These are phyloP conservation scores for Augochlora pura DNA, from an alignment of 1,140 invertebrate genomes.

Conservation along the genomic window DNA sequence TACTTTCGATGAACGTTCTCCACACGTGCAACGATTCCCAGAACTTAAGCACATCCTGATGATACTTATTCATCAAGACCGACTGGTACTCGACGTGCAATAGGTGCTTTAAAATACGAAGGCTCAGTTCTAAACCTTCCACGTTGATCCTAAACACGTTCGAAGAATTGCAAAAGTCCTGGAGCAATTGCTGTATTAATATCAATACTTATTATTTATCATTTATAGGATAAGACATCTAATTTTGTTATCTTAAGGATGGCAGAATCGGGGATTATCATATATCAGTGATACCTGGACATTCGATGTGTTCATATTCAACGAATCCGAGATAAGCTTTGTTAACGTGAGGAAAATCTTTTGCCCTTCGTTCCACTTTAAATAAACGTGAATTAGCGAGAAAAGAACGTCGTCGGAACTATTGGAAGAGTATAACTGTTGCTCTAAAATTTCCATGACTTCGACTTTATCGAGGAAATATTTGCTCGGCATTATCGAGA, in stretches of 20 bases:
- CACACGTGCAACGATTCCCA: slow-evolving; percentile 46
- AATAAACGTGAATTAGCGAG: slow-evolving; percentile 50
- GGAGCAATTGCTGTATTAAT: background rate
- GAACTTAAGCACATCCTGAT: slow-evolving; percentile 48
- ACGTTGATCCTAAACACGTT: slow-evolving; percentile 8
- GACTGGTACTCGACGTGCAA: slow-evolving; percentile 43
- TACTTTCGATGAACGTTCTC: slow-evolving; percentile 45
- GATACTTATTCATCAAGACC: slow-evolving; percentile 47
- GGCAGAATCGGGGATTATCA: background rate
- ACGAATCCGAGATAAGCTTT: slow-evolving; percentile 20
- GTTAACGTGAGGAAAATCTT: slow-evolving; percentile 42
- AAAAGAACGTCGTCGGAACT: slow-evolving; percentile 30
- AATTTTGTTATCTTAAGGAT: no score
- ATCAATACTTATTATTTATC: background rate
- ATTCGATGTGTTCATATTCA: background rate
- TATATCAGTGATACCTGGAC: background rate
- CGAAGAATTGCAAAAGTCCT: background rate
- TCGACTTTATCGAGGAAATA: slow-evolving; percentile 12
- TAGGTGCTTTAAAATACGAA: slow-evolving; percentile 46
- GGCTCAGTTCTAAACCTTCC: slow-evolving; percentile 33
- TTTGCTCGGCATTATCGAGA: slow-evolving; percentile 55
- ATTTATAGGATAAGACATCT: background rate
- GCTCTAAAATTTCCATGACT: slow-evolving; percentile 16
- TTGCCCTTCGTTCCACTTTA: slow-evolving; percentile 57
- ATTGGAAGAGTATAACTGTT: slow-evolving; percentile 44